Evolutionary conservation across 2,888 invertebrate species (phyloP).

Genomic region (Eristalis pertinax): DNA sequence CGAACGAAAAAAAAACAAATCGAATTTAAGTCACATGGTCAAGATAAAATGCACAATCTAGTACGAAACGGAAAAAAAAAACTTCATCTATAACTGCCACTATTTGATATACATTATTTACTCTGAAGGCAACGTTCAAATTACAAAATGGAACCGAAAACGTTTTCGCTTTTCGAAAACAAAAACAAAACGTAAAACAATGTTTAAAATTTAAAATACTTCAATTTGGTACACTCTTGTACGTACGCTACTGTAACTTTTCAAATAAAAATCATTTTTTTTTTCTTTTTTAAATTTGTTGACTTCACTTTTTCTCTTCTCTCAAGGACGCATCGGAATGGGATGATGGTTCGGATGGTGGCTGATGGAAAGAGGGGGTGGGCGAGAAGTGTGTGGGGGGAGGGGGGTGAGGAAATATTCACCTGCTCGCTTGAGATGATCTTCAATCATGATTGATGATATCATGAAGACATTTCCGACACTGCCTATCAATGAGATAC

Average conservation of each 20-base stretch:
- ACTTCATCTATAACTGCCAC: slow-evolving; percentile 21
- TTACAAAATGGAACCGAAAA: slow-evolving; percentile 3
- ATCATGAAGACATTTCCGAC: slow-evolving; percentile 90
- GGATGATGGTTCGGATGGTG: background rate
- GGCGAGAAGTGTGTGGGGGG: background rate
- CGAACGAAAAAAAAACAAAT: background rate
- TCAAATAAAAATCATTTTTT: background rate
- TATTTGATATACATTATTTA: slow-evolving; percentile 16
- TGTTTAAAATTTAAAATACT: background rate
- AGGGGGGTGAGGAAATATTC: slow-evolving; percentile 39
- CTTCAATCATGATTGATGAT: slow-evolving; percentile 88
- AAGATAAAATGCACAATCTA: slow-evolving; percentile 33
- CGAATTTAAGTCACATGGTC: background rate
- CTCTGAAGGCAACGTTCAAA: slow-evolving; percentile 19
- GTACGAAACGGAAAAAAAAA: background rate
- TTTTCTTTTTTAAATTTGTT: background rate
- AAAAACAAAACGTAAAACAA: background rate
- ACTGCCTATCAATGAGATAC: slow-evolving; percentile 86
- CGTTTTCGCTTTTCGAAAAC: background rate
- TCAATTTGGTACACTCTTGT: background rate
- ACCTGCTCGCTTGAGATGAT: slow-evolving; percentile 87
- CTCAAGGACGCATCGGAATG: background rate
- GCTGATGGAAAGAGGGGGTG: background rate
- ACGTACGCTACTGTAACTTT: background rate
- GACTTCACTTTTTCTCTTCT: background rate